These are phyloP conservation scores for Dallia pectoralis DNA, from an alignment of 2,797 vertebrate species.

Conservation along the genomic window DNA sequence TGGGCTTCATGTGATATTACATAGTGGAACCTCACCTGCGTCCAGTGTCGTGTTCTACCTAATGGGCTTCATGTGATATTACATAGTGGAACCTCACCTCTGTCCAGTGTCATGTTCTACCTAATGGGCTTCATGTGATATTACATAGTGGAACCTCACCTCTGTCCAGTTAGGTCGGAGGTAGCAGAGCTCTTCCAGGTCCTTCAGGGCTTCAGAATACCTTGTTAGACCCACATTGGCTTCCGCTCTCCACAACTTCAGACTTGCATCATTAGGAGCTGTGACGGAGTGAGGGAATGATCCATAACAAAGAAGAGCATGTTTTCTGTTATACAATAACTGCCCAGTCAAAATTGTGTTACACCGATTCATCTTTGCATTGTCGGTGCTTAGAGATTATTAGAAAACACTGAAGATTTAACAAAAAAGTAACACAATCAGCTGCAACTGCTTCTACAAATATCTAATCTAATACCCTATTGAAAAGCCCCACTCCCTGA, in stretches of 20 bases:
- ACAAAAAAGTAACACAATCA: not conserved
- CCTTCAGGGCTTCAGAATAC: conserved; percentile 72
- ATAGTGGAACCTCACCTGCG: no score
- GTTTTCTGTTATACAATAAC: not conserved
- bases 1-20: no score
- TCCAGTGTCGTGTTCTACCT: no score
- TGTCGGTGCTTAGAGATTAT: not conserved
- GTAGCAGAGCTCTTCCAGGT: conserved; percentile 80
- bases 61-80: not conserved
- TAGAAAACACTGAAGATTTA: not conserved
- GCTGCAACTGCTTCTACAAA: not conserved
- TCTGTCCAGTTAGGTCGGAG: conserved; percentile 76
- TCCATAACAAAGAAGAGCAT: not conserved
- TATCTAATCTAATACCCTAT: not conserved
- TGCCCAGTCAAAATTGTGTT: not conserved
- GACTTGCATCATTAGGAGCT: conserved; percentile 74
- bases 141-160: conserved; percentile 61
- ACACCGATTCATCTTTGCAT: not conserved
- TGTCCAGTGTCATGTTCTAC: conserved; percentile 58
- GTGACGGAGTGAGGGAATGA: not conserved
- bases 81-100: no score
- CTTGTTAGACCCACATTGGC: conserved; percentile 67
- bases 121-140: not conserved
- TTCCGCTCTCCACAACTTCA: conserved; percentile 79
- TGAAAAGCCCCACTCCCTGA: not conserved